Evolutionary conservation across 2,888 invertebrate genomes (phyloP).

Genomic region (Drosophila formosana): DNA sequence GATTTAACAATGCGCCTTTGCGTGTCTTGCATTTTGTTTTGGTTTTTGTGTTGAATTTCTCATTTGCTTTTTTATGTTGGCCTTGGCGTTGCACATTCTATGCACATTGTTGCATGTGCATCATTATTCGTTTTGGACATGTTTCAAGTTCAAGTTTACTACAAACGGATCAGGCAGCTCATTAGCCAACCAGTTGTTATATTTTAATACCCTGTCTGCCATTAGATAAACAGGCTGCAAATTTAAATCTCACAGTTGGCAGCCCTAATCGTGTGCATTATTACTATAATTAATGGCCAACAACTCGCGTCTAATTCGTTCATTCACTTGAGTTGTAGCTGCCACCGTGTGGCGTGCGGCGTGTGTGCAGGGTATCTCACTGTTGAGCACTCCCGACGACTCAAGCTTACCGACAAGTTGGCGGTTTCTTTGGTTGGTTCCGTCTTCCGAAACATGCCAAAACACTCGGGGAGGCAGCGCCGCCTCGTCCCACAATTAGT

Average conservation of each 20-base stretch:
- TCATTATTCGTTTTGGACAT: slow-evolving; percentile 35
- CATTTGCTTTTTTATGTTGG: neutral
- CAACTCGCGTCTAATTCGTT: neutral
- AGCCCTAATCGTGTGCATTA: neutral
- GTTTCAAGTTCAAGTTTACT: slow-evolving; percentile 76
- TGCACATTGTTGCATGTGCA: slow-evolving; percentile 58
- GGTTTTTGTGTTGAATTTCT: no score
- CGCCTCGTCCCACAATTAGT: slow-evolving; percentile 65
- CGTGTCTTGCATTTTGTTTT: slow-evolving; percentile 19
- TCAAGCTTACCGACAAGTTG: slow-evolving; percentile 4
- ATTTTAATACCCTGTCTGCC: slow-evolving; percentile 15
- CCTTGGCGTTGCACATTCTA: slow-evolving; percentile 45
- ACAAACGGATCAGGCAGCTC: slow-evolving; percentile 4
- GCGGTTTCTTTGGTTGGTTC: slow-evolving; percentile 48
- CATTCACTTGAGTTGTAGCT: neutral
- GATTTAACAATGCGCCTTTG: slow-evolving; percentile 27
- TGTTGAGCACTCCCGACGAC: neutral
- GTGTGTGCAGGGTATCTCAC: slow-evolving; percentile 22
- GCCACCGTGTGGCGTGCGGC: no score
- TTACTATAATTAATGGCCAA: neutral
- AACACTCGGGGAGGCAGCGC: slow-evolving; percentile 29
- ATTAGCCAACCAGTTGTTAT: neutral
- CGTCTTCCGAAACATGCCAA: slow-evolving; percentile 65
- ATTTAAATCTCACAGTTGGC: neutral
- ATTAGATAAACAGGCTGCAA: neutral